Evolutionary conservation across 2,888 invertebrate species (phyloP).

Genomic region (Adelognathus sp.): DNA sequence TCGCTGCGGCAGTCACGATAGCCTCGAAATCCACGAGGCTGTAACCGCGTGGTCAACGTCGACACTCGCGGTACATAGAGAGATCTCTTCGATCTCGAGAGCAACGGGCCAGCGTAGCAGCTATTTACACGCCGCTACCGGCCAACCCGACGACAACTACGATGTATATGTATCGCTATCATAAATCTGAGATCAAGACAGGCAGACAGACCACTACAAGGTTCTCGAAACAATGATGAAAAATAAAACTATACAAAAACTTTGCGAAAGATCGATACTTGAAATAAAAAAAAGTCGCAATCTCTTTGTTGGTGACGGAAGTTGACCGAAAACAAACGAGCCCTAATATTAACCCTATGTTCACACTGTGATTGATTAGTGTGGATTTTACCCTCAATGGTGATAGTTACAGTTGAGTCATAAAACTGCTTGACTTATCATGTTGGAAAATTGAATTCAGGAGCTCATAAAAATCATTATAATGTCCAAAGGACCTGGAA

Average conservation of each 20-base stretch:
- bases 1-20: conserved; percentile 72
- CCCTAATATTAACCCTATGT: too few species aligned
- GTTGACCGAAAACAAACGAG: not conserved
- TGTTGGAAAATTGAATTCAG: too few species aligned
- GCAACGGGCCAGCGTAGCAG: conserved; percentile 44
- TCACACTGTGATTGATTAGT: too few species aligned
- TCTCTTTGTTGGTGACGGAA: not conserved
- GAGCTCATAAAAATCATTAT: too few species aligned
- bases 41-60: conserved; percentile 20
- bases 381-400: too few species aligned
- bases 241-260: not conserved
- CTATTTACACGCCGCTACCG: conserved; percentile 53
- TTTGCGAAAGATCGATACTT: not conserved
- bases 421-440: too few species aligned
- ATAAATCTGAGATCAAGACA: conserved; percentile 53
- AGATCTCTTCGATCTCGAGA: conserved; percentile 48
- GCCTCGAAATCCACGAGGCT: conserved; percentile 72
- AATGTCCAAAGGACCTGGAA: too few species aligned
- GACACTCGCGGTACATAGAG: conserved; percentile 39
- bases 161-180: conserved; percentile 39
- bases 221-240: conserved; percentile 36
- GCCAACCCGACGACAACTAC: conserved; percentile 30
- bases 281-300: not conserved
- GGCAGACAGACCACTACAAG: conserved; percentile 46
- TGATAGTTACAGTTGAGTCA: too few species aligned